Evolutionary conservation across 2,888 invertebrate genomes (phyloP), one percentile per base, ranked within the genome.

Genomic region (Trilocha varians): DNA sequence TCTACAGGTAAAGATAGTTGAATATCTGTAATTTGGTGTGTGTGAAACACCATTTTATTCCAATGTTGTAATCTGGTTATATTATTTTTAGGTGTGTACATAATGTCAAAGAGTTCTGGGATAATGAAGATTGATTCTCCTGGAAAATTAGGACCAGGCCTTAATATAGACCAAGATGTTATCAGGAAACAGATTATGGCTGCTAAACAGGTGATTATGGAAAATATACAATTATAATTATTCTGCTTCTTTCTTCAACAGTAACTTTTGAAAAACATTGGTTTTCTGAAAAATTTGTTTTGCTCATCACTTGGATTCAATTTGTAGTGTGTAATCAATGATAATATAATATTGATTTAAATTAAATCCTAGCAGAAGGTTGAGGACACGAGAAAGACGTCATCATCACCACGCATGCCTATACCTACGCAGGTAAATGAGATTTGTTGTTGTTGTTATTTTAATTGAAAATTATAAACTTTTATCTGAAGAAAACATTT

Each of bases 31-130:
- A n/a, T n/a, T n/a, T n/a, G n/a, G n/a, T n/a, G n/a, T n/a, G n/a
- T 18, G 18, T 18, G 5, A 8, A 8, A 5, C 18, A 18, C 8
- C 18, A 6, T 18, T 18, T 5, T 18, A 32, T 36, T 38, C 5
- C 16, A 15, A 11, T 38, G n/a, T n/a, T n/a, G n/a, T n/a, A n/a
- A 49, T 41, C 47, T 45, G 44, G 45, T 50, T 43, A 43, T 51
- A 38, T 47, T 42, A 45, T 54, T 56, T 40, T 16, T 88, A 57
- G 91, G 91, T 53, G 91, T 93, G 33, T 93, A 92, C 63, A 91
- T 92, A 42, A 91, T 93, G 91, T 91, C 92, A 6, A 90, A 91
- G 68, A 92, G 91, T 52, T 91, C 91, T 32, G 92, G 91, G 34
- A 91, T 91, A 40, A 91, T 91, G 67, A 91, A 91, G 67, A 80